Base-by-base conservation (phyloP, 2,888 invertebrate genomes). In the Tanypteryx hageni region DNA sequence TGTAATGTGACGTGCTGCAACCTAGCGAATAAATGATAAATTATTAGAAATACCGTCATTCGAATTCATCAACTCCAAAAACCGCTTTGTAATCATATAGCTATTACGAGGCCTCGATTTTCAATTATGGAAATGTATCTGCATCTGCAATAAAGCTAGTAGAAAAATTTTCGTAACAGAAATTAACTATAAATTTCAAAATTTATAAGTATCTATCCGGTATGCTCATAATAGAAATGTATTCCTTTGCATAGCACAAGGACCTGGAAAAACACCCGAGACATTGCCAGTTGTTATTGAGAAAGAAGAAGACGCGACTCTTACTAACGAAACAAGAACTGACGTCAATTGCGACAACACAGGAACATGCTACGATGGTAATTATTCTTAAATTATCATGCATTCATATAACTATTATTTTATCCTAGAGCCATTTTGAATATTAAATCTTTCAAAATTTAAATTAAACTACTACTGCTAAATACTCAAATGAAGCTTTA, bases 341-440 rank as follows among this genome's bases (percentile, higher is more conserved):
- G 97, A 98, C 94, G 97, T 97, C 92, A 98, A 98, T 95, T 99
- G 99, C 95, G 99, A 99, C 95, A 98, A 98, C 94, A 98, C 98
- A 92, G 99, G 99, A 94, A 98, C 98, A 93, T 99, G 99, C 95
- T 99, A 99, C 94, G 98, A 99, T 95, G 98, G 98, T 98, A 96
- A 96, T 95, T 93, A 93, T 31, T 22, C 16, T 1, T 44, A 44
- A 44, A 44, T 44, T 44, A 44, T 3, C 44, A 44, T 44, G 3
- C 44, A 44, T 3, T 5, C 44, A 44, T 44, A 44, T 44, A 44
- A 44, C 5, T 44, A 44, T 44, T 44, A 44, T 44, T 44, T 44
- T 44, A 44, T 44, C 44, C 44, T 44, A 3, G 44, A 44, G 5
- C 44, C 1, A 44, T n/a, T 44, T 92, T 11, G 2, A 92, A 13